A percentile compares a stretch with the other conserved stretches of the same genome.
These are phyloP conservation scores for Slavum lentiscoides DNA, from an alignment of 2,888 invertebrate genomes.

Conservation along the genomic window DNA sequence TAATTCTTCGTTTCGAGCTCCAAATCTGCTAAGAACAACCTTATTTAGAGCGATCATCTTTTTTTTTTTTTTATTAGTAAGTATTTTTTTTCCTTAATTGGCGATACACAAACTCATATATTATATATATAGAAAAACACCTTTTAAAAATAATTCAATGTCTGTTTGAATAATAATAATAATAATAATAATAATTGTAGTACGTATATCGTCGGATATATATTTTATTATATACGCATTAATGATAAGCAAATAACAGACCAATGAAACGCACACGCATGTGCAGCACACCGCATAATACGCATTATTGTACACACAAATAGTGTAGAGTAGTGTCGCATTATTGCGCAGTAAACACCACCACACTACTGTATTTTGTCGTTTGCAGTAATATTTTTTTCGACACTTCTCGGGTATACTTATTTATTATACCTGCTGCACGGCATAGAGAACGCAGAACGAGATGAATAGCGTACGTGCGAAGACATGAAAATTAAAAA, in stretches of 20 bases:
- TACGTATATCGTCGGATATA: too few relatives aligned
- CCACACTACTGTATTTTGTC: neutral
- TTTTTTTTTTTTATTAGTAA: too few relatives aligned
- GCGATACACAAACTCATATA: too few relatives aligned
- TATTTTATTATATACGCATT: neutral
- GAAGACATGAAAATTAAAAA: neutral
- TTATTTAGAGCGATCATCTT: too few relatives aligned
- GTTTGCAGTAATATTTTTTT: neutral
- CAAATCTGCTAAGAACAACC: too few relatives aligned
- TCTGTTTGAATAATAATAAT: neutral
- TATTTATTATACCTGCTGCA: too few relatives aligned
- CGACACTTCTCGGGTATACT: neutral
- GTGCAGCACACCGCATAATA: neutral
- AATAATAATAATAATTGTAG: too few relatives aligned
- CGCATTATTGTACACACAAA: too few relatives aligned
- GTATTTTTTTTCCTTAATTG: too few relatives aligned
- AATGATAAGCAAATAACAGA: constrained; percentile 5
- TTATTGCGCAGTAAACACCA: neutral
- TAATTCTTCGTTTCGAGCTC: too few relatives aligned
- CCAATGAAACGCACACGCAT: neutral
- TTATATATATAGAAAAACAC: neutral
- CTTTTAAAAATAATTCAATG: neutral
- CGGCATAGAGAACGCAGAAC: neutral
- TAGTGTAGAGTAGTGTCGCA: too few relatives aligned
- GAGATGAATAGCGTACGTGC: constrained; percentile 15